These are phyloP conservation scores for Pachyramphus minor DNA, from an alignment of 2,113 vertebrate species.

Conservation along the genomic window DNA sequence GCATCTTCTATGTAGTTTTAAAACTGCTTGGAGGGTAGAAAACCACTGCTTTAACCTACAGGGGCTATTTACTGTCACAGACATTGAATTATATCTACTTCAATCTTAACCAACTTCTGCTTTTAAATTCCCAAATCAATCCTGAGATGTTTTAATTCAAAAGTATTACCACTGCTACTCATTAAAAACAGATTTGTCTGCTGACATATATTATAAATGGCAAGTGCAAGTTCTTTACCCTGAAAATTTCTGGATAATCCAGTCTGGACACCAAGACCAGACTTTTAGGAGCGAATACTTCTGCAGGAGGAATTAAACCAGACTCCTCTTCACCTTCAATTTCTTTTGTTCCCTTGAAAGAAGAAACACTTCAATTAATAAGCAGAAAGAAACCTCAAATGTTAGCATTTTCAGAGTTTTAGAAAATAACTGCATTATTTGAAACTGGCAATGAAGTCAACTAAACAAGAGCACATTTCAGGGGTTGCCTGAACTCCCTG, in stretches of 20 bases:
- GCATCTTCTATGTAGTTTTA: neutral
- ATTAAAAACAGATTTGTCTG: conserved; percentile 31
- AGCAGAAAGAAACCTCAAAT: neutral
- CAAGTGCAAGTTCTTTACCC: conserved; percentile 80
- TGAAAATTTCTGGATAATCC: conserved; percentile 96
- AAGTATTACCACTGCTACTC: neutral
- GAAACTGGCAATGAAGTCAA: neutral
- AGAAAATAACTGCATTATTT: neutral
- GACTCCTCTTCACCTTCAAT: conserved; percentile 84
- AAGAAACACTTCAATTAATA: conserved; percentile 44
- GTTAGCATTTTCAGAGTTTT: neutral
- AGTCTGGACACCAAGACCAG: conserved; percentile 94
- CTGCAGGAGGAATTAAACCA: conserved; percentile 92
- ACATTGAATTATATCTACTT: neutral
- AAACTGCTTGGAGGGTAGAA: neutral
- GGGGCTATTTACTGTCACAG: neutral
- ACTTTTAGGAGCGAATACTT: conserved; percentile 98
- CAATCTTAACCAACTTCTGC: neutral
- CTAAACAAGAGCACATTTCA: neutral
- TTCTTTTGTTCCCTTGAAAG: conserved; percentile 87
- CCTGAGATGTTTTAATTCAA: conserved; percentile 14
- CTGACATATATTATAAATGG: conserved; percentile 3
- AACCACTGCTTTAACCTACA: neutral
- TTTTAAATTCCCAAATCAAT: conserved; percentile 32
- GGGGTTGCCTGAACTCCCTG: neutral